Evolutionary conservation across 2,113 vertebrate species (phyloP), one percentile per base, ranked within the genome.

Genomic region (Corythornis vintsioides): DNA sequence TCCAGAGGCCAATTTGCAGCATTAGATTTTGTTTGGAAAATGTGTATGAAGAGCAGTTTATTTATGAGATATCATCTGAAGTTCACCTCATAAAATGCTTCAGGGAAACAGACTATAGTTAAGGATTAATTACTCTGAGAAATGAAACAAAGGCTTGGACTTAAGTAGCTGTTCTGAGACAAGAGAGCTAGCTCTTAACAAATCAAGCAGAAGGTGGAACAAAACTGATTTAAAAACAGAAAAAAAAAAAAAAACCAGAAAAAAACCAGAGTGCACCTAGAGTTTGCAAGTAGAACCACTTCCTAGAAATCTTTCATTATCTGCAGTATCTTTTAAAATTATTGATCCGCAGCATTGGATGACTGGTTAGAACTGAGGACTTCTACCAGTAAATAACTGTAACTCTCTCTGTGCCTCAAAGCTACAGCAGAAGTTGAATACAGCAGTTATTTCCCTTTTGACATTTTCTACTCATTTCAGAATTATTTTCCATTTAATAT

Each of bases 401-500:
- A 71, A 43, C 29, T 33, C 15, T 59, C 71, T 77, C 28, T 29
- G 21, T 88, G 86, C 56, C 60, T 11, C 3, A 90, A 64, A 83
- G 56, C 28, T 64, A 18, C 15, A 56, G 1, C 5, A 13, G 25
- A 29, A 26, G 47, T 28, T 38, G 60, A 86, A 56, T 52, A 20
- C 4, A 71, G 55, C 13, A 74, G 17, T 35, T 43, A 73, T 71
- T 59, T 83, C 42, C 33, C 25, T 91, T 90, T 57, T 59, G 26
- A 53, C 13, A 45, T 59, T 61, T 73, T 74, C 48, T 48, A 19
- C 48, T 83, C 10, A 43, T 86, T 90, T 71, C n/a, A 64, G 57
- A 86, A 88, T 60, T 77, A 64, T 65, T 88, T 95, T 78, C 47
- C 53, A 40, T 45, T 93, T 88, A 50, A 50, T 75, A 45, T 84